Base-by-base conservation (phyloP, 1,140 invertebrate species). In the Tribolium castaneum region DNA sequence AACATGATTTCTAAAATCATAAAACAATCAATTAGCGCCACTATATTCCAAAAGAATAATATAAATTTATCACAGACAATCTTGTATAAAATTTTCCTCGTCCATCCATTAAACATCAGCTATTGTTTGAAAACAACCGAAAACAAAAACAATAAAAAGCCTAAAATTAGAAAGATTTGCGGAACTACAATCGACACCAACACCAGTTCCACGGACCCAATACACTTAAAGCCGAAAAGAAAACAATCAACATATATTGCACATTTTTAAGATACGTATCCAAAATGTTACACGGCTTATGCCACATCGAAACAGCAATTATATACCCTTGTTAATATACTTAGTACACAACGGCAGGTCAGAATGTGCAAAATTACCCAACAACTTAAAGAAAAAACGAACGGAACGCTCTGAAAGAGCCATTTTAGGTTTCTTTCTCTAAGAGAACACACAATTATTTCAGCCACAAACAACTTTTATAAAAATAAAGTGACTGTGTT, bases 11-110 rank as follows among this genome's bases (percentile, higher is more conserved):
- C 22, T 75, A 76, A 56, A 62, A 75, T 54, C 25, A 71, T 34
- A 73, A 73, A 79, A 70, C 16, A 62, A 78, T 78, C 52, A 78
- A 25, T 76, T 78, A 81, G 80, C 77, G 78, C 70, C 71, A 62
- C 79, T 80, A 82, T 83, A 79, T 83, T 82, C 79, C 80, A 83
- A 82, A 80, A 80, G 39, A 45, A 81, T 80, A 81, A 73, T 73
- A 73, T 73, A 73, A 72, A 81, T 82, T 83, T 83, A 83, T 83
- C 82, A 83, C 82, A 83, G 82, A 82, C 75, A 80, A 80, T 78
- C 75, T 82, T 83, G 79, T 82, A 78, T 71, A 78, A 78, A 77
- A 50, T 72, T 72, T 52, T 73, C 25, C 39, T 72, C 34, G 22
- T 73, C 71, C 70, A 51, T 81, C 77, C 59, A 52, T 72, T 77